phyloP scores from a whole-genome alignment of 2,888 invertebrate genomes.

The Fragum whitleyi region DNA sequence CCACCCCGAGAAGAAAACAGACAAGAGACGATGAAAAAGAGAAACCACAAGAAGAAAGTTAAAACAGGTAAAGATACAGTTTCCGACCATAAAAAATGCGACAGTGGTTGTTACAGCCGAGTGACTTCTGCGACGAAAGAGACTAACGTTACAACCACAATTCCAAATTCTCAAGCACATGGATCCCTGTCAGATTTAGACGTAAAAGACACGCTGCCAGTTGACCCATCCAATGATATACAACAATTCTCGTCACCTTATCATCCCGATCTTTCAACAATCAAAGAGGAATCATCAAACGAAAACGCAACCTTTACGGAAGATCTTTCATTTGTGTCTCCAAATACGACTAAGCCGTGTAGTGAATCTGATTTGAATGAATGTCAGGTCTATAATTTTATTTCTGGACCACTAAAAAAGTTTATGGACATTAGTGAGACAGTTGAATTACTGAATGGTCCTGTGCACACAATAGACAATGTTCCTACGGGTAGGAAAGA shows the following conservation, averaged over 20 bases:
- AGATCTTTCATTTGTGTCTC: neutral
- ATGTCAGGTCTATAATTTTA: neutral
- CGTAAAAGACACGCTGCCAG: neutral
- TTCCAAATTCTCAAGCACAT: neutral
- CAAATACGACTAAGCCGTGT: neutral
- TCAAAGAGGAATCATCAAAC: neutral
- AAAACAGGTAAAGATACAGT: neutral
- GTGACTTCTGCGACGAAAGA: too few relatives aligned
- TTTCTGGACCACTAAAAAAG: constrained; percentile 20
- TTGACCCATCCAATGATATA: neutral
- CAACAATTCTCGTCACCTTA: too few relatives aligned
- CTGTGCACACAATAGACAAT: neutral
- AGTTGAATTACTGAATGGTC: constrained; percentile 5
- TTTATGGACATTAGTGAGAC: constrained; percentile 23
- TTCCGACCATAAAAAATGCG: too few relatives aligned
- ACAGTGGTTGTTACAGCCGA: too few relatives aligned
- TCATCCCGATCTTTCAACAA: neutral
- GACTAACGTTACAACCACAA: too few relatives aligned
- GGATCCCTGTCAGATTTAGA: neutral
- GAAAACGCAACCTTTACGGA: neutral
- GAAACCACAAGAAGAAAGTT: too few relatives aligned
- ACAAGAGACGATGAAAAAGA: neutral
- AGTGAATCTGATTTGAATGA: neutral
- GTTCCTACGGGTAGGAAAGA: constrained; percentile 34
- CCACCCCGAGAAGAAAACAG: too few relatives aligned